Conservation (phyloP, 2,797 vertebrate species). For the Anomalospiza imberbis region DNA sequence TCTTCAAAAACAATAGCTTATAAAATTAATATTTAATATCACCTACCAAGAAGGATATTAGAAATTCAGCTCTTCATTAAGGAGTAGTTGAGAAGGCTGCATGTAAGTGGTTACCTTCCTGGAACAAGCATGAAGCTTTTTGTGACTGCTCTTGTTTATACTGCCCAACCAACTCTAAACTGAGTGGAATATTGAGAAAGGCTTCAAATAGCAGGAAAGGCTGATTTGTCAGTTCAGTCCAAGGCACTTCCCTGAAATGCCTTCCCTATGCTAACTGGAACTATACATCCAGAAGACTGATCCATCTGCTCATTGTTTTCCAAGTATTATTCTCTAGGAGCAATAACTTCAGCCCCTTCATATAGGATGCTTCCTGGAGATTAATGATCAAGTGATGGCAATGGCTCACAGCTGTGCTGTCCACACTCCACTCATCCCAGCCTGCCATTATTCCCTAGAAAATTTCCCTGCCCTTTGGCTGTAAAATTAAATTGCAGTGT, state of each 20-base stretch:
- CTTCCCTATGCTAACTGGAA: background rate
- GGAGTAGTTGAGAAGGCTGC: background rate
- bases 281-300: background rate
- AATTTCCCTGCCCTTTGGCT: slow-evolving; percentile 14
- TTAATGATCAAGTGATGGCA: slow-evolving; percentile 32
- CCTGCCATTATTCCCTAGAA: slow-evolving; percentile 7
- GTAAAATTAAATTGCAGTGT: background rate
- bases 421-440: background rate
- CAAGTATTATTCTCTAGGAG: background rate
- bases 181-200: background rate
- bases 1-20: background rate
- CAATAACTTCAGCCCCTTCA: background rate
- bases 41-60: background rate
- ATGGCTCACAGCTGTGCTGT: background rate
- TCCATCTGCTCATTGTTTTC: slow-evolving; percentile 4
- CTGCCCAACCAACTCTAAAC: background rate
- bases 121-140: background rate
- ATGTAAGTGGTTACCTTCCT: background rate
- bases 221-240: background rate
- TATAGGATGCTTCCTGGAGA: background rate
- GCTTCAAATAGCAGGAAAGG: background rate
- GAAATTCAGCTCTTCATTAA: background rate
- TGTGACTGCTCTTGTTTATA: background rate
- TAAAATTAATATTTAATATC: background rate
- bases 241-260: background rate